Evolutionary conservation across 1,140 invertebrate genomes (phyloP), one percentile per base, ranked within the genome.

Genomic region (Aphis craccivora): DNA sequence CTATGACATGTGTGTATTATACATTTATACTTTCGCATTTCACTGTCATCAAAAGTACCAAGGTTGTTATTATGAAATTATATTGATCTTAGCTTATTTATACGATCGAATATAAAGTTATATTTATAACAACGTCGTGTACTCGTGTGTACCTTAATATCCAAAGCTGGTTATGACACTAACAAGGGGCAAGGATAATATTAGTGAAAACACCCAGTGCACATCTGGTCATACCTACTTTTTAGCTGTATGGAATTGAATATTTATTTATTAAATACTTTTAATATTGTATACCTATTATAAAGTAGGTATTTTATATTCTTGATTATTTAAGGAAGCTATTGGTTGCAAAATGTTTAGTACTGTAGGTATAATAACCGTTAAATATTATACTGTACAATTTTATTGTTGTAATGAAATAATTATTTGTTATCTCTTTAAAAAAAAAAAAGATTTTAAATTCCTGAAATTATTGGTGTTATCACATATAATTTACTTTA

Each of bases 151-250:
- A 35, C 37, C 43, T 48, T 84, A 81, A 81, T 83, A 48, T 83
- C 48, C 30, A 81, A 93, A 81, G 43, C 91, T 86, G 40, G 45
- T 84, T 93, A n/a, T 83, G 48, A 51, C 76, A 51, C 30, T 92
- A 37, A 81, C 76, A 35, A 81, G 91, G 45, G 76, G 43, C 67
- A 93, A 43, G 81, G n/a, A 90, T 83, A 51, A 55, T 60, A n/a
- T 90, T 55, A 45, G 43, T 76, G 22, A 90, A 90, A 89, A 67
- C 23, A 76, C 4, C 55, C n/a, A 22, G 23, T 30, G 14, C 8
- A 86, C 40, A 23, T 9, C 45, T 40, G 84, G 84, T 86, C 40
- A 40, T 11, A 6, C 40, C 25, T 11, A 6, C n/a, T 76, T n/a
- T 76, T 76, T 76, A n/a, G 60, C n/a, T 18, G 60, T 76, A 14